phyloP scores from a whole-genome alignment of 1,140 invertebrate species.

The Coelopa frigida region DNA sequence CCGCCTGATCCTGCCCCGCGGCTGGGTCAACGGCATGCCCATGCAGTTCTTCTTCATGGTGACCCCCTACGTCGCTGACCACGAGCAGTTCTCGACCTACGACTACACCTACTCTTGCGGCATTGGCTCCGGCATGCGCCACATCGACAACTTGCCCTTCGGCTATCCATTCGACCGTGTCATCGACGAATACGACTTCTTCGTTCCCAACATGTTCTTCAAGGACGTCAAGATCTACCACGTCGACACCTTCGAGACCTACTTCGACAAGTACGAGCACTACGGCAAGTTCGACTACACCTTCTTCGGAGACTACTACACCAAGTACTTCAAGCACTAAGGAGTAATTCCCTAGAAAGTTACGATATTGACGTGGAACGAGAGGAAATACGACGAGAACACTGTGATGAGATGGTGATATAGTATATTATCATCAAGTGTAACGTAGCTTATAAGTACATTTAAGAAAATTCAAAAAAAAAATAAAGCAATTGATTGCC shows the following conservation, averaged over 20 bases:
- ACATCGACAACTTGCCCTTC: conserved; percentile 32
- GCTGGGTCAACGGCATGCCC: conserved; percentile 50
- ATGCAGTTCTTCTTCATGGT: conserved; percentile 51
- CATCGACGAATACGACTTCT: conserved; percentile 42
- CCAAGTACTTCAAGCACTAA: conserved; percentile 1
- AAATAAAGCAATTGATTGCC: background rate
- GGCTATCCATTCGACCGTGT: conserved; percentile 47
- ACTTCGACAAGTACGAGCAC: conserved; percentile 20
- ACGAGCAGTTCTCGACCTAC: conserved; percentile 31
- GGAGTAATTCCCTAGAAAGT: background rate
- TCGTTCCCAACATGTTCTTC: conserved; percentile 52
- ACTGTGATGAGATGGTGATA: conserved; percentile 1
- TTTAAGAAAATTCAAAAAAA: background rate
- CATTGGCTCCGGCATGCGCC: conserved; percentile 33
- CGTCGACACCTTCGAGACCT: conserved; percentile 20
- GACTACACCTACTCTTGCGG: conserved; percentile 31
- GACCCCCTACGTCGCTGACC: conserved; percentile 34
- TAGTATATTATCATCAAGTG: background rate
- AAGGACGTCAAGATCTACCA: conserved; percentile 43
- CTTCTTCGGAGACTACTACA: background rate
- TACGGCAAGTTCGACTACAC: background rate
- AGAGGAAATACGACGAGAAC: background rate
- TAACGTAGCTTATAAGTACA: background rate
- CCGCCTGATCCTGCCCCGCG: conserved; percentile 50
- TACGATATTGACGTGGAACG: background rate